Evolutionary conservation across 2,113 vertebrate species (phyloP).

Genomic region (Boulengeromyrus knoepffleri): DNA sequence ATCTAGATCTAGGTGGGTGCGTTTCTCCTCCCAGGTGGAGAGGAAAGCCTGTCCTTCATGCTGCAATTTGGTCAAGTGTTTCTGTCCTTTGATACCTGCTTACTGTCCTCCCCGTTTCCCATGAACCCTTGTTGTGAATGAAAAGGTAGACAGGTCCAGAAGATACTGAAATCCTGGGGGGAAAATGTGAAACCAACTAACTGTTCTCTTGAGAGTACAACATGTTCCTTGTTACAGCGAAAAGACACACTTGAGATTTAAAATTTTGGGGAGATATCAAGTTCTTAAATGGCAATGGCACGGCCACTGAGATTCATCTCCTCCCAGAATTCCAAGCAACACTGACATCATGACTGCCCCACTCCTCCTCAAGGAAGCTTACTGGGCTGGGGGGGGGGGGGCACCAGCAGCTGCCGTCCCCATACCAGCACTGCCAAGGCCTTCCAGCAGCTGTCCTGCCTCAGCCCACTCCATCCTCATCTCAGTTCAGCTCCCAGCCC

Average conservation of each 20-base stretch:
- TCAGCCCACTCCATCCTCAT: not conserved
- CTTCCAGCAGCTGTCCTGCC: not conserved
- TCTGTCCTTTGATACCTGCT: not conserved
- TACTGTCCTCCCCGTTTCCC: not conserved
- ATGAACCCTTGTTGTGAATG: not conserved
- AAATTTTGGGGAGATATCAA: not conserved
- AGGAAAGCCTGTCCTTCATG: not conserved
- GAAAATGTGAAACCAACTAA: not conserved
- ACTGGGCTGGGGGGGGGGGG: not conserved
- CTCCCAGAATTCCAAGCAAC: not conserved
- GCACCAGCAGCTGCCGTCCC: not conserved
- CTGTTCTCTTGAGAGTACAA: not conserved
- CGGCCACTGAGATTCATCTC: not conserved
- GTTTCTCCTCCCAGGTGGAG: conserved; percentile 41
- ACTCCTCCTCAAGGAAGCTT: not conserved
- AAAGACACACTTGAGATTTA: not conserved
- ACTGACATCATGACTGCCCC: not conserved
- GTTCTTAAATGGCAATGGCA: not conserved
- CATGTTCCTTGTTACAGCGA: not conserved
- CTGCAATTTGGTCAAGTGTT: not conserved
- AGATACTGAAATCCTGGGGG: not conserved
- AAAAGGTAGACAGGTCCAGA: not conserved
- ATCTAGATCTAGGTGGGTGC: not conserved
- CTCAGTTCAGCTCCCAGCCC: not conserved
- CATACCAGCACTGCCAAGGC: not conserved